Conservation (phyloP, 35 echinoderm and acorn worm species). For the Lytechinus variegatus region DNA sequence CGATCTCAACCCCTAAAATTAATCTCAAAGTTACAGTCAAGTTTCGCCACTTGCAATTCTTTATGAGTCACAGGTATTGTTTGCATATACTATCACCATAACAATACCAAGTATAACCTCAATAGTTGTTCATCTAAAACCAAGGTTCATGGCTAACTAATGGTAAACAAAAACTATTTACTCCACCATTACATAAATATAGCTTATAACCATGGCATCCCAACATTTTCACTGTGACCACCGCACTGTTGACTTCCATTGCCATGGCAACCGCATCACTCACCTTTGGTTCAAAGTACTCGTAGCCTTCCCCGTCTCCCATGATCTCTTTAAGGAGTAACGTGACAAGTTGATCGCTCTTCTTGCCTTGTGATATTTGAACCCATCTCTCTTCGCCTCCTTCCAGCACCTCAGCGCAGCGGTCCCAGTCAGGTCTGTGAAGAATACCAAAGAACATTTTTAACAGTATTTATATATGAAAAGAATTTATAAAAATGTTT, state of each 20-base stretch:
- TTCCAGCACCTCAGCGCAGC: slow-evolving; percentile 79
- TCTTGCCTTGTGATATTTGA: slow-evolving; percentile 83
- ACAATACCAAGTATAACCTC: not conserved
- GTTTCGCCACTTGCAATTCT: too few relatives aligned
- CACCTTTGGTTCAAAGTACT: slow-evolving; percentile 82
- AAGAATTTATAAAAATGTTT: too few relatives aligned
- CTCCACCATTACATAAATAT: too few relatives aligned
- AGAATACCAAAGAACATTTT: not conserved
- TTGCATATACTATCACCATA: not conserved
- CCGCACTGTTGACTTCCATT: not conserved
- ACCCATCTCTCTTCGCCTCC: slow-evolving; percentile 93
- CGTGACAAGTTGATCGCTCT: slow-evolving; percentile 76
- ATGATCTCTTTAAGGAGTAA: slow-evolving; percentile 83
- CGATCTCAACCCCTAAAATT: too few relatives aligned
- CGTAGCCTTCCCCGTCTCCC: slow-evolving; percentile 82
- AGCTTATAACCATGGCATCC: too few relatives aligned
- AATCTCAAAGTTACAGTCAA: too few relatives aligned
- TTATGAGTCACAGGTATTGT: not conserved
- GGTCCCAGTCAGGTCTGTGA: slow-evolving; percentile 86
- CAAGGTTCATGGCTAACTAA: too few relatives aligned
- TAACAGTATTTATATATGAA: too few relatives aligned
- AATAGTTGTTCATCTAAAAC: too few relatives aligned
- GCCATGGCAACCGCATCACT: not conserved
- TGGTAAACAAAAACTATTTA: too few relatives aligned
- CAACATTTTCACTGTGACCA: not conserved